Evolutionary conservation across 2,797 vertebrate species (phyloP).

Genomic region (Bovichtus variegatus): DNA sequence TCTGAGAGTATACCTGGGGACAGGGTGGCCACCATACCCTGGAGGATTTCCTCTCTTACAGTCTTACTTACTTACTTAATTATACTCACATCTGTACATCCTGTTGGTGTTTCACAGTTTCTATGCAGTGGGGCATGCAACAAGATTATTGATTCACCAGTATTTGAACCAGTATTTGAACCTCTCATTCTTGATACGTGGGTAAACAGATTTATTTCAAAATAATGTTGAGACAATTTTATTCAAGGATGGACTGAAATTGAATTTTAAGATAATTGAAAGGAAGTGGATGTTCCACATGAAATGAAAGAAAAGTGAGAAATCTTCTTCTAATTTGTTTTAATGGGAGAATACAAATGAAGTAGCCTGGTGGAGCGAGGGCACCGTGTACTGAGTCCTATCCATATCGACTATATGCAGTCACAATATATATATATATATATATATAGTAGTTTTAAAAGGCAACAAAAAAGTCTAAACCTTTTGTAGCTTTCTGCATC

Average conservation of each 20-base stretch:
- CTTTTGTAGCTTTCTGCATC: neutral
- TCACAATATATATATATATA: no score
- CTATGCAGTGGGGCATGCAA: neutral
- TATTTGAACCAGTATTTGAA: neutral
- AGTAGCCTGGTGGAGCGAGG: no score
- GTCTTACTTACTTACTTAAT: no score
- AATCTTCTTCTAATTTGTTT: neutral
- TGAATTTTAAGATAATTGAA: constrained; percentile 10
- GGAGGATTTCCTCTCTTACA: constrained; percentile 63
- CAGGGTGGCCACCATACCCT: constrained; percentile 52
- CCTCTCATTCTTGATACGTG: neutral
- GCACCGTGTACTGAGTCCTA: no score
- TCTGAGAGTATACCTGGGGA: constrained; percentile 47
- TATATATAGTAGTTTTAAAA: neutral
- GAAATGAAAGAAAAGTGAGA: neutral
- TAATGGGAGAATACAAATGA: neutral
- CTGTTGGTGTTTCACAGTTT: constrained; percentile 7
- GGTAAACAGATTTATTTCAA: neutral
- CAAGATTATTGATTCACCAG: neutral
- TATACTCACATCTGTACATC: constrained; percentile 23
- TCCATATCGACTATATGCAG: no score
- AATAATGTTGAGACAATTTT: neutral
- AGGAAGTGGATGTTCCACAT: neutral
- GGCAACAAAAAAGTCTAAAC: neutral
- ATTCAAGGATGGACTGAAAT: neutral